A percentile compares a stretch with the other conserved stretches of the same genome.
phyloP scores from a whole-genome alignment of 2,888 invertebrate genomes.

The Amblyjoppa proteus region DNA sequence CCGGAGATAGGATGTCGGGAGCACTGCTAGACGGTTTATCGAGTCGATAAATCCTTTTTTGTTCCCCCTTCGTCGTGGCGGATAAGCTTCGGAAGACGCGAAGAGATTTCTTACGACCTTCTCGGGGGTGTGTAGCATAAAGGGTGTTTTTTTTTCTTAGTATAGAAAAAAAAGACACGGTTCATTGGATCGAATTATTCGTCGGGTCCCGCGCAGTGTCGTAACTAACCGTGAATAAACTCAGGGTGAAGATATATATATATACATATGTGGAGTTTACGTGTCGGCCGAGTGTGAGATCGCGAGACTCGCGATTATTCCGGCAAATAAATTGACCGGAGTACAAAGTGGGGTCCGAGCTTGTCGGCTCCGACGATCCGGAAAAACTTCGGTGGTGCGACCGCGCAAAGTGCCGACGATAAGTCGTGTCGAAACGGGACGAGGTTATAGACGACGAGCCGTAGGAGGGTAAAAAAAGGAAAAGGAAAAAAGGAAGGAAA shows the following conservation, averaged over 20 bases:
- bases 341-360: slow-evolving; percentile 5
- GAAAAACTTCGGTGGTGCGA: slow-evolving; percentile 42
- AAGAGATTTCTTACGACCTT: neutral
- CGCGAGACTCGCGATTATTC: slow-evolving; percentile 16
- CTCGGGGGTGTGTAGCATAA: neutral
- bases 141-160: neutral
- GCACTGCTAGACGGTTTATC: neutral
- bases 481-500: slow-evolving; percentile 18
- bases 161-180: neutral
- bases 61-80: neutral
- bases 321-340: slow-evolving; percentile 41
- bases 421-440: slow-evolving; percentile 34
- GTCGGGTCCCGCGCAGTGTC: neutral
- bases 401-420: slow-evolving; percentile 41
- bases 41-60: neutral
- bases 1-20: too few relatives aligned
- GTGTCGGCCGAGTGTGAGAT: neutral
- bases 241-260: neutral
- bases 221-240: neutral
- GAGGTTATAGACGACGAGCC: slow-evolving; percentile 1
- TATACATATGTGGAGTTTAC: neutral
- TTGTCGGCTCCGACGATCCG: slow-evolving; percentile 29
- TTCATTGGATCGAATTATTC: neutral
- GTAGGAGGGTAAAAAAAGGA: slow-evolving; percentile 9
- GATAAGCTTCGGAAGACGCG: neutral